Conservation (phyloP, 2,888 invertebrate genomes). For the Apomyelois bistriatella region DNA sequence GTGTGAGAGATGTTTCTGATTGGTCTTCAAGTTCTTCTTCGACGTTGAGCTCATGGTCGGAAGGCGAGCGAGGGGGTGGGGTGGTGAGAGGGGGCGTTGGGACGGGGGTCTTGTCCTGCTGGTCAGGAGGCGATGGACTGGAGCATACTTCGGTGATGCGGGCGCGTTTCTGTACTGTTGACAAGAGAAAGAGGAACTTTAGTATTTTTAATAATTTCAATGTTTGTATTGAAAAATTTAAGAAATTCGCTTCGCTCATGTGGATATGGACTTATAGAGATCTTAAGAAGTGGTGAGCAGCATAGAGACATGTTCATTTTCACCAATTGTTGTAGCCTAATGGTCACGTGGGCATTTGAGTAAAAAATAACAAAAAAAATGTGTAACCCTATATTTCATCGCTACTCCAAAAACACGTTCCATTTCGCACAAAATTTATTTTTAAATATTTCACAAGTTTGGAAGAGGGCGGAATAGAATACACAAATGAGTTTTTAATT, state of each 20-base stretch:
- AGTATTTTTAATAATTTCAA: not conserved
- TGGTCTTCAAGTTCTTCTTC: conserved; percentile 78
- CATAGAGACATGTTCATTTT: too few species aligned
- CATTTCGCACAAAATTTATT: not conserved
- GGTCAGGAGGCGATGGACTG: conserved; percentile 62
- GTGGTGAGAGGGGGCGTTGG: conserved; percentile 54
- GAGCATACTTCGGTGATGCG: conserved; percentile 71
- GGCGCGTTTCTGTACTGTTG: conserved; percentile 72
- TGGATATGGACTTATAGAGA: too few species aligned
- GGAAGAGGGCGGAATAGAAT: conserved; percentile 1
- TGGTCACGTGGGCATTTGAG: too few species aligned
- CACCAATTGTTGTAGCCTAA: too few species aligned
- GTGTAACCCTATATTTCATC: too few species aligned
- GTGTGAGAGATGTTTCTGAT: conserved; percentile 81
- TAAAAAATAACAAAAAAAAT: too few species aligned
- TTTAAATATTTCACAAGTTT: not conserved
- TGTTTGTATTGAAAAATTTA: too few species aligned
- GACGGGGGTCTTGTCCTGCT: conserved; percentile 57
- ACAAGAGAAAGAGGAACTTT: conserved; percentile 28
- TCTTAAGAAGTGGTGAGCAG: too few species aligned
- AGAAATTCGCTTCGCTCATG: too few species aligned
- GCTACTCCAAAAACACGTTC: too few species aligned
- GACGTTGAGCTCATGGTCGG: conserved; percentile 76
- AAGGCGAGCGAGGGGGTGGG: conserved; percentile 68
- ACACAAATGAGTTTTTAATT: conserved; percentile 5